phyloP scores from a whole-genome alignment of 2,113 vertebrate species.

The Odontophorus gujanensis region DNA sequence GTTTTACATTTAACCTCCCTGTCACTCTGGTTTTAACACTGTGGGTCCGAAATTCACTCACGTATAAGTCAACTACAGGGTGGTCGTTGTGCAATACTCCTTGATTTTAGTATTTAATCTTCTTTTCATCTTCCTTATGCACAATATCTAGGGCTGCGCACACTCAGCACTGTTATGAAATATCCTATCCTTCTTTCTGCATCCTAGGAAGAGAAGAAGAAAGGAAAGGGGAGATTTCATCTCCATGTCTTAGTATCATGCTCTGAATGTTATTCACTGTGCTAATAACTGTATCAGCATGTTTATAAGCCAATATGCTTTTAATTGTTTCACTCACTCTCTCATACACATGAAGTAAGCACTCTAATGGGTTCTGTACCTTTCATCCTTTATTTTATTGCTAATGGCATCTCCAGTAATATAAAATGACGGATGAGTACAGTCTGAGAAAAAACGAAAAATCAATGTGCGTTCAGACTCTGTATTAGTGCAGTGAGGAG shows the following conservation, averaged over 20 bases:
- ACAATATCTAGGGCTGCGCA: not conserved
- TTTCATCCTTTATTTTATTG: slow-evolving; percentile 77
- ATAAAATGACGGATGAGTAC: slow-evolving; percentile 80
- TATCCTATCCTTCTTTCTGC: not conserved
- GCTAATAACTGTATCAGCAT: slow-evolving; percentile 79
- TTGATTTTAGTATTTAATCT: slow-evolving; percentile 49
- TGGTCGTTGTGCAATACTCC: not conserved
- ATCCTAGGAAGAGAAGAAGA: not conserved
- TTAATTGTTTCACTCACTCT: slow-evolving; percentile 78
- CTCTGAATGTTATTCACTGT: slow-evolving; percentile 64
- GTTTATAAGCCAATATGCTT: slow-evolving; percentile 76
- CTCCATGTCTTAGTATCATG: slow-evolving; percentile 45
- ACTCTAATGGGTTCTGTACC: slow-evolving; percentile 76
- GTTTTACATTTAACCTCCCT: slow-evolving; percentile 5
- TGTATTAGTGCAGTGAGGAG: slow-evolving; percentile 42
- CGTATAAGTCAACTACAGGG: not conserved
- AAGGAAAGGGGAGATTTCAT: slow-evolving; percentile 48
- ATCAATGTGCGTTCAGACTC: slow-evolving; percentile 78
- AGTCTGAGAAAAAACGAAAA: slow-evolving; percentile 76
- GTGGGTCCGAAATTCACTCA: slow-evolving; percentile 35
- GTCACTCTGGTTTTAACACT: slow-evolving; percentile 16
- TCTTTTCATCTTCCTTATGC: slow-evolving; percentile 26
- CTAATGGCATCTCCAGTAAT: slow-evolving; percentile 82
- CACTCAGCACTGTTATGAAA: not conserved
- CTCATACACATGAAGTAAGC: slow-evolving; percentile 67